Percentiles rank a stretch among this genome's conserved stretches.
These are phyloP conservation scores for Orthosia incerta DNA, from an alignment of 2,888 invertebrate species.

Conservation along the genomic window DNA sequence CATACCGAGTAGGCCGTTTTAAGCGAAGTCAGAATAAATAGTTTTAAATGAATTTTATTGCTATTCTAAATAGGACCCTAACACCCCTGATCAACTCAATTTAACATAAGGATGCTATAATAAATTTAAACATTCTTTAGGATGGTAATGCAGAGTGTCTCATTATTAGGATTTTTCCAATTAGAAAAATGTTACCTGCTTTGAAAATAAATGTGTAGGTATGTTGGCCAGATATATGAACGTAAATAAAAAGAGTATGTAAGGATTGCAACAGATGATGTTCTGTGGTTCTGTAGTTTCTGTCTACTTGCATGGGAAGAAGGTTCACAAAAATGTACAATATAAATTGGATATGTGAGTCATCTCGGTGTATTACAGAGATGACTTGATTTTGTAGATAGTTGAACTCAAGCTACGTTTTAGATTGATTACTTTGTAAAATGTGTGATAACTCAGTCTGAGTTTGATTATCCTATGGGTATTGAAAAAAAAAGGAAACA, in stretches of 20 bases:
- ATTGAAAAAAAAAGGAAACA: neutral
- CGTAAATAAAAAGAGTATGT: too few species aligned
- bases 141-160: neutral
- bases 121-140: neutral
- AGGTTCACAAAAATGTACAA: too few species aligned
- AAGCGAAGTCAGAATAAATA: too few species aligned
- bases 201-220: too few species aligned
- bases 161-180: too few species aligned
- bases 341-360: neutral
- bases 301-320: too few species aligned
- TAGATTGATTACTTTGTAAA: neutral
- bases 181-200: too few species aligned
- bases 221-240: too few species aligned
- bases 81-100: too few species aligned
- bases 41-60: neutral
- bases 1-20: too few species aligned
- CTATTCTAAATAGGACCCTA: neutral
- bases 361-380: neutral
- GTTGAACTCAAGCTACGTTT: neutral
- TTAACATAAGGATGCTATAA: neutral
- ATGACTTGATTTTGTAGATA: conserved; percentile 15
- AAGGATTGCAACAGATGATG: too few species aligned
- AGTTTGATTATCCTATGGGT: neutral
- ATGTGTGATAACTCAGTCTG: neutral
- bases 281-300: too few species aligned